Evolutionary conservation across 2,888 invertebrate genomes (phyloP), one percentile per base, ranked within the genome.

Genomic region (Tridacna gigas): DNA sequence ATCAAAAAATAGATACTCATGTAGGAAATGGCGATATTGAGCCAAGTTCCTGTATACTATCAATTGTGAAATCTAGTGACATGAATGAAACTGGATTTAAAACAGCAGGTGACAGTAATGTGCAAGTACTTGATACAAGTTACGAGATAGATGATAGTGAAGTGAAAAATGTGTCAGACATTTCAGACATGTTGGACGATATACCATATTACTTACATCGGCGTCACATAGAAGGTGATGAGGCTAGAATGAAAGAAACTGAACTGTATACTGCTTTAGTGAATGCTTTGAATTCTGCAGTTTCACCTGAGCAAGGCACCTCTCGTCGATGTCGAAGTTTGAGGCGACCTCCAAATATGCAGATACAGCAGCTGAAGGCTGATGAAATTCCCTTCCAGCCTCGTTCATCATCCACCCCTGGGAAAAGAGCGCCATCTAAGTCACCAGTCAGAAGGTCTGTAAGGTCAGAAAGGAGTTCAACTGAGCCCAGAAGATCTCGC

Each of bases 181-280:
- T 74, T 37, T 74, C 66, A 60, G 92, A 93, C 86, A 84, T 93
- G 65, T 90, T 92, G 77, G 94, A 91, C 81, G 94, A 92, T 89
- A 95, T 94, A 89, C 94, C 91, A 22, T 95, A 94, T 69, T 88
- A 82, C 67, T 80, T 90, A 45, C 89, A 90, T 81, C 78, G 90
- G 69, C 80, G 89, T 26, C 89, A 87, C 75, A 84, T 88, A 66
- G 86, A 86, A 51, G 88, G 86, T 37, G 86, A 86, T 77, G 71
- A 66, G 22, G 85, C 85, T 47, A 79, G 84, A 56, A 83, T 75
- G 66, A 86, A 88, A 69, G 88, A 86, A 47, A 83, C 86, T 15
- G 86, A 86, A 77, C 79, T 88, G 12, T 88, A 84, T 73, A 86
- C 88, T 66, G 88, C 88, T 69, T 77, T 88, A 45, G 82, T 83